A percentile compares a stretch with the other conserved stretches of the same genome.
phyloP scores from a whole-genome alignment of 2,797 vertebrate genomes.

The Apodemus agrarius region DNA sequence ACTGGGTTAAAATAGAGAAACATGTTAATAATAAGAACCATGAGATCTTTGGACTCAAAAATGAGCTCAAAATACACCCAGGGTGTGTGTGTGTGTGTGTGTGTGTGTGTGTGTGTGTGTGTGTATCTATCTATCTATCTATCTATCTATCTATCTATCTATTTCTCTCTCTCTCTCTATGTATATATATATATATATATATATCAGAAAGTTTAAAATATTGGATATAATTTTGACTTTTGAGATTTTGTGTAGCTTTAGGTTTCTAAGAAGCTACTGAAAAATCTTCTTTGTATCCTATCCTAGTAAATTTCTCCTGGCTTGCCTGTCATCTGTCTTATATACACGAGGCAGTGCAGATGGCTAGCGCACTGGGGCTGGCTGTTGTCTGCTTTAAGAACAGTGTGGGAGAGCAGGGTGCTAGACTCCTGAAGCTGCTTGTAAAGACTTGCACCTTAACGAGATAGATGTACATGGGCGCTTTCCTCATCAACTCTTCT shows the following conservation, averaged over 20 bases:
- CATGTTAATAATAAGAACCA: neutral
- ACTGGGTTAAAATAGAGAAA: neutral
- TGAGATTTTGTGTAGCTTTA: constrained; percentile 23
- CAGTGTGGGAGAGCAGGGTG: neutral
- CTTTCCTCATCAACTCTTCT: neutral
- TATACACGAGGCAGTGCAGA: constrained; percentile 1
- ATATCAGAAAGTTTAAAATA: constrained; percentile 26
- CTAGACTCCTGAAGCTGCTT: constrained; percentile 39
- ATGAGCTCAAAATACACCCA: neutral
- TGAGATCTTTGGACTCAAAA: constrained; percentile 52
- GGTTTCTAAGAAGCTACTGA: neutral
- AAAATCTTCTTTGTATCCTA: constrained; percentile 37
- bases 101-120: too few species aligned
- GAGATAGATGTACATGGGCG: too few species aligned
- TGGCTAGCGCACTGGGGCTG: neutral
- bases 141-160: too few species aligned
- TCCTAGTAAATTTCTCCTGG: constrained; percentile 40
- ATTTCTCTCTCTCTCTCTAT: too few species aligned
- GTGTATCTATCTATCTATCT: too few species aligned
- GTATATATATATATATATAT: too few species aligned
- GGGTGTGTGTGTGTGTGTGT: too few species aligned
- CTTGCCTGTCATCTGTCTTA: neutral
- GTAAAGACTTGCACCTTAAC: constrained; percentile 16
- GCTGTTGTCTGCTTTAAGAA: neutral
- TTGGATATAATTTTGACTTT: constrained; percentile 29